Evolutionary conservation across 2,888 invertebrate species (phyloP), one percentile per base, ranked within the genome.

Genomic region (Folsomia manolachei): DNA sequence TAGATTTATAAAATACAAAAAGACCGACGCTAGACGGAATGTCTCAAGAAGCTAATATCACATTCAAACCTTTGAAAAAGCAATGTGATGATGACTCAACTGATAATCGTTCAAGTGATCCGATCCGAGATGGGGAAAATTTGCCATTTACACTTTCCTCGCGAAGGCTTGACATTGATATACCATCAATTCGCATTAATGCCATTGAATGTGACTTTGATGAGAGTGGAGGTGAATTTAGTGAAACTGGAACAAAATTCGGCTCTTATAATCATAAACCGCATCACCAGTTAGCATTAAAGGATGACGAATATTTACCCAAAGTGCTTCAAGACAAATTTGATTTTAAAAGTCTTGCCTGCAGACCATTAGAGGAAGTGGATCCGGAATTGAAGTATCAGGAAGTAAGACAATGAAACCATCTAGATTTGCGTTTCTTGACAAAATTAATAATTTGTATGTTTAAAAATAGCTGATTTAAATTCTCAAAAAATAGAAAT

Each of bases 301-400:
- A 66, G 19, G 66, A 66, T 52, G 66, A 24, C 11, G 52, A 66
- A 52, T 21, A 21, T 7, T 24, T 66, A 9, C 66, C 66, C 2
- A 2, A 51, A 24, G 2, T 7, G 2, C n/a, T 52, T 2, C 27
- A 23, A 27, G 66, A 66, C 7, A 24, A 19, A 11, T 66, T 66
- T 51, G 53, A 66, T 27, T 52, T 7, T 52, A 23, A 24, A 14
- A 52, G 52, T 14, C 19, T 66, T 2, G 51, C 53, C 18, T 51
- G 51, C 21, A 66, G 52, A 24, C 66, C 66, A 1, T 52, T 66
- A 21, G 23, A 66, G 25, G 66, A 66, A 25, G 27, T 66, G 11
- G 53, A 66, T 19, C 21, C 24, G 2, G 25, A 52, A 19, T 66
- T 56, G 4, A 14, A 14, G 7, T 7, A 19, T 21, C 11, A 56